A percentile compares a stretch with the other conserved stretches of the same genome.
phyloP scores from a whole-genome alignment of 2,113 vertebrate species.

The Neogale vison region DNA sequence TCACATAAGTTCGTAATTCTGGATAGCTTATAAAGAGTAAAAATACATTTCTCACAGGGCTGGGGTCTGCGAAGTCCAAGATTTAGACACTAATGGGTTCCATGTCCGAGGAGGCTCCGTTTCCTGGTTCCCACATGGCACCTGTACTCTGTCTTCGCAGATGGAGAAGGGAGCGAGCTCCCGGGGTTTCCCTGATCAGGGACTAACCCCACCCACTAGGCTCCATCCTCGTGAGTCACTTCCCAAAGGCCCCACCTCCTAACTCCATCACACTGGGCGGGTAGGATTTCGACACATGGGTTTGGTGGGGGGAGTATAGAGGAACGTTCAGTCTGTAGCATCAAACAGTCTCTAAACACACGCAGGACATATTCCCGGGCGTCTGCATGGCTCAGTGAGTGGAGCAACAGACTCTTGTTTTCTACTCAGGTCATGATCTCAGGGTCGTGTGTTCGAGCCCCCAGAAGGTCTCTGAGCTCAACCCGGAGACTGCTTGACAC shows the following conservation, averaged over 20 bases:
- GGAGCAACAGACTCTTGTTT: no score
- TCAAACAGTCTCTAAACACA: not conserved
- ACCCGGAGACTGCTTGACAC: no score
- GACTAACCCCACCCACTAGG: not conserved
- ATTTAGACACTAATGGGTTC: not conserved
- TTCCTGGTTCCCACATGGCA: not conserved
- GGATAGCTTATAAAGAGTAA: not conserved
- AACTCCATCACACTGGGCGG: not conserved
- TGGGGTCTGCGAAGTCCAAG: not conserved
- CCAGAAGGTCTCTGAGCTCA: no score
- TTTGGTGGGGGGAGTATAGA: not conserved
- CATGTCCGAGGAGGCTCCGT: not conserved
- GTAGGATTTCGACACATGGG: not conserved
- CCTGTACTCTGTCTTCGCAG: not conserved
- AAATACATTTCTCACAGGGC: not conserved
- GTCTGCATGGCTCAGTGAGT: no score
- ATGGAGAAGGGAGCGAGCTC: not conserved
- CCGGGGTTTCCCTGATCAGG: not conserved
- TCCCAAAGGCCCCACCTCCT: not conserved
- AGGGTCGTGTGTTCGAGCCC: no score
- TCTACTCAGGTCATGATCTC: no score
- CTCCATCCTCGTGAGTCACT: not conserved
- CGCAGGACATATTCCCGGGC: not conserved
- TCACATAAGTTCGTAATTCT: no score
- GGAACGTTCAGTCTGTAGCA: not conserved